Conservation (phyloP, 2,113 vertebrate genomes). For the Poeciliopsis prolifica region DNA sequence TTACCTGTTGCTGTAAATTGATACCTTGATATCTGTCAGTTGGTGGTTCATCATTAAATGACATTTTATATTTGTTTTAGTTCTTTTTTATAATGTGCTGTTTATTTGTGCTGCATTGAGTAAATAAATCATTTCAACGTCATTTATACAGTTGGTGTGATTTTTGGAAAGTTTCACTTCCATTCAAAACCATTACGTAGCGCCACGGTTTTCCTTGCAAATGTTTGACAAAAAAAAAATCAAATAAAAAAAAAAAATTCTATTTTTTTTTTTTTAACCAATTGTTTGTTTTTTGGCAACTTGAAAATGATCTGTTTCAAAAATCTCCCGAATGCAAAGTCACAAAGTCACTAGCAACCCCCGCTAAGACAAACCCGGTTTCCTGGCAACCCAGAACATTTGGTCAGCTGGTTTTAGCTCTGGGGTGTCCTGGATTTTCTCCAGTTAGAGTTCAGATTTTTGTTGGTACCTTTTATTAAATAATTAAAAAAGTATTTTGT, state of each 20-base stretch:
- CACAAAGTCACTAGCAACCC: too few species aligned
- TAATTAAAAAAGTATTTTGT: not conserved
- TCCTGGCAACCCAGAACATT: too few species aligned
- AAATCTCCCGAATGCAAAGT: too few species aligned
- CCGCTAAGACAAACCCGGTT: too few species aligned
- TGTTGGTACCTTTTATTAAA: not conserved
- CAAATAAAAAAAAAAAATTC: too few species aligned
- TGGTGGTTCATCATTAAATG: constrained; percentile 39
- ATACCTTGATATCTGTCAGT: constrained; percentile 44
- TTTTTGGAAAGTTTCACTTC: not conserved
- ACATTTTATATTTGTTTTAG: constrained; percentile 65
- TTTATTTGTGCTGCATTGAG: constrained; percentile 63
- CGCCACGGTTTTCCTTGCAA: too few species aligned
- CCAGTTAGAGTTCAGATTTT: not conserved
- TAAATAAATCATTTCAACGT: constrained; percentile 53
- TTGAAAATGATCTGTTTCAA: too few species aligned
- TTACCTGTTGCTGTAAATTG: constrained; percentile 63
- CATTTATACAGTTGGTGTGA: not conserved
- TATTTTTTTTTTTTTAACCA: too few species aligned
- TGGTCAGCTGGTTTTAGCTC: too few species aligned
- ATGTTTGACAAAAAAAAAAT: too few species aligned
- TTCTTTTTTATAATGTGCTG: constrained; percentile 68
- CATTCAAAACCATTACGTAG: not conserved
- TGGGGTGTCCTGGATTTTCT: not conserved
- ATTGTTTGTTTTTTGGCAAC: too few species aligned